These are phyloP conservation scores for Enteromius unitaeniatus DNA, from an alignment of 2,797 vertebrate genomes.

Conservation along the genomic window DNA sequence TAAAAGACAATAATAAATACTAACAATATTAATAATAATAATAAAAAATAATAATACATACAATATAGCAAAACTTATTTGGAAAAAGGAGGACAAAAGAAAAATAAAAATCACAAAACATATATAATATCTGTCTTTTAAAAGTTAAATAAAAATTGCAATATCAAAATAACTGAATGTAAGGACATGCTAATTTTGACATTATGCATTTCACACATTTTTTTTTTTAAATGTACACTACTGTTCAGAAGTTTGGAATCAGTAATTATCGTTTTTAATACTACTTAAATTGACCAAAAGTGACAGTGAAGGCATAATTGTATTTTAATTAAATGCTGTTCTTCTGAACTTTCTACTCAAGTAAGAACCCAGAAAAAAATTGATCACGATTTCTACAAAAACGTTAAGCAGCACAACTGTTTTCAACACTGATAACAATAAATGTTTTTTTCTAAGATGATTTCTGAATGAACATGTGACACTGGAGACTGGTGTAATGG, in stretches of 20 bases:
- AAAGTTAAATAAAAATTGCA: background rate
- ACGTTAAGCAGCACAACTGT: background rate
- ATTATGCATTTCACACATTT: background rate
- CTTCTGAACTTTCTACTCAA: background rate
- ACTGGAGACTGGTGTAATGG: background rate
- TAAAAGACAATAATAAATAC: background rate
- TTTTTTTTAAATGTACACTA: background rate
- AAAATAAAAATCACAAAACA: too few relatives aligned
- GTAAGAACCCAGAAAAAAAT: background rate
- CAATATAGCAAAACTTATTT: too few relatives aligned
- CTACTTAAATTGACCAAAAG: background rate
- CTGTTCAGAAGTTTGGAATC: background rate
- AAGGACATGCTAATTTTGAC: background rate
- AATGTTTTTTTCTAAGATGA: background rate
- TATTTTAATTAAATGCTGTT: background rate
- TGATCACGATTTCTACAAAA: background rate
- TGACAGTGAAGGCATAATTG: background rate
- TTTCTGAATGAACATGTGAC: background rate
- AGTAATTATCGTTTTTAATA: background rate
- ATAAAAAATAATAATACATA: too few relatives aligned
- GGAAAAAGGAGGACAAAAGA: too few relatives aligned
- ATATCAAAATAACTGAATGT: background rate
- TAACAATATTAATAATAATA: too few relatives aligned
- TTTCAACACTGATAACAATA: background rate
- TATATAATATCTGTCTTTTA: background rate